phyloP scores from a whole-genome alignment of 2,797 vertebrate species.

The Pseudotriccus pelzelni region DNA sequence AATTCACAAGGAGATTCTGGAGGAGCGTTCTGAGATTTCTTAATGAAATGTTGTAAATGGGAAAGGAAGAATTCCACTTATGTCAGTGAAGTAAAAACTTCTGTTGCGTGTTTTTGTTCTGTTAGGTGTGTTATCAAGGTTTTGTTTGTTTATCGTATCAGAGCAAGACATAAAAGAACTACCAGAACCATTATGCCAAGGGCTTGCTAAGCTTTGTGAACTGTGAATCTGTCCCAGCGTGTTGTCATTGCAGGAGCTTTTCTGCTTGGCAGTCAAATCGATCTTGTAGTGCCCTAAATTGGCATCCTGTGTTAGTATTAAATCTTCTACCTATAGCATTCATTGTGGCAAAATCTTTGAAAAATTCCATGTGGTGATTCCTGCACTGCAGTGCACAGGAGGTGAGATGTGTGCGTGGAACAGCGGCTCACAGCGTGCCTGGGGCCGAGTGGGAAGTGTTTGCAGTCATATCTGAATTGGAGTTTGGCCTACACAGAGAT shows the following conservation, averaged over 20 bases:
- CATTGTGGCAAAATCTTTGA: not conserved
- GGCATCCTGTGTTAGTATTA: not conserved
- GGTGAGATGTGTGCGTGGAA: fast-evolving
- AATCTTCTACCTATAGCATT: not conserved
- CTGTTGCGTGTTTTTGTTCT: not conserved
- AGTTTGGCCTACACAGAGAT: not conserved
- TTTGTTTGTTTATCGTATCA: not conserved
- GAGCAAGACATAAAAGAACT: not conserved
- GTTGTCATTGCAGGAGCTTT: not conserved
- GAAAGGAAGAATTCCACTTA: not conserved
- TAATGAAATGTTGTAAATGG: not conserved
- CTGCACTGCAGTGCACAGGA: not conserved
- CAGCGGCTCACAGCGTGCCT: fast-evolving
- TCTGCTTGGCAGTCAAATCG: not conserved
- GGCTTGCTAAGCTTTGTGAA: not conserved
- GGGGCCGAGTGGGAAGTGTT: not conserved
- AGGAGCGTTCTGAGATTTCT: not conserved
- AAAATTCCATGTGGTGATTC: not conserved
- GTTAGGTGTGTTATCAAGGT: not conserved
- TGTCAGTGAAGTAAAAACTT: slow-evolving; percentile 1
- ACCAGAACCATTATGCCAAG: not conserved
- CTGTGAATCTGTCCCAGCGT: not conserved
- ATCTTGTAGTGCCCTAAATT: not conserved
- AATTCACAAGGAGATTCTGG: not conserved
- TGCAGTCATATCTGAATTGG: not conserved